Conservation (phyloP, 2,888 invertebrate genomes). For the Gastracanthus pulcherrimus region DNA sequence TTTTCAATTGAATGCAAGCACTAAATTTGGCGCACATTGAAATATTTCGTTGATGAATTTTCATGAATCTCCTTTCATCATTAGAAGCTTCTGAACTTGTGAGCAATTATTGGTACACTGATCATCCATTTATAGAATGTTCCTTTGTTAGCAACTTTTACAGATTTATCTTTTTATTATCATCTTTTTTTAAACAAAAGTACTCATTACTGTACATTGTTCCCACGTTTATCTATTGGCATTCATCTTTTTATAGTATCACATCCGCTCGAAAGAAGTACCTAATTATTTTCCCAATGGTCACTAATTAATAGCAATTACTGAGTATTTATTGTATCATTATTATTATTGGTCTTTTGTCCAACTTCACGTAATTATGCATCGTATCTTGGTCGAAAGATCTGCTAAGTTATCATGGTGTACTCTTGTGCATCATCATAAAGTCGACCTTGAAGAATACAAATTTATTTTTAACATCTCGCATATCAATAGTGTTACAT, state of each 20-base stretch:
- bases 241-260: neutral
- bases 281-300: neutral
- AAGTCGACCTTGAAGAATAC: neutral
- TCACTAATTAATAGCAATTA: conserved; percentile 31
- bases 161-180: too few species aligned
- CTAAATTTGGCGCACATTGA: neutral
- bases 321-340: neutral
- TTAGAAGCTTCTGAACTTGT: neutral
- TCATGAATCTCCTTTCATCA: neutral
- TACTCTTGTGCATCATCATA: neutral
- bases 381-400: conserved; percentile 18
- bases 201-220: neutral
- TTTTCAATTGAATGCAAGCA: conserved; percentile 3
- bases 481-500: neutral
- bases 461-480: conserved; percentile 5
- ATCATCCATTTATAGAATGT: neutral
- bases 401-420: conserved; percentile 1
- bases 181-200: neutral
- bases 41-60: neutral
- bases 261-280: neutral
- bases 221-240: neutral
- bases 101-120: neutral
- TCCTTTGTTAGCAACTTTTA: neutral
- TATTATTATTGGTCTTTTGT: neutral
- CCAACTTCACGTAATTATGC: conserved; percentile 1